phyloP scores from a whole-genome alignment of 2,113 vertebrate genomes.

The Trachemys scripta region DNA sequence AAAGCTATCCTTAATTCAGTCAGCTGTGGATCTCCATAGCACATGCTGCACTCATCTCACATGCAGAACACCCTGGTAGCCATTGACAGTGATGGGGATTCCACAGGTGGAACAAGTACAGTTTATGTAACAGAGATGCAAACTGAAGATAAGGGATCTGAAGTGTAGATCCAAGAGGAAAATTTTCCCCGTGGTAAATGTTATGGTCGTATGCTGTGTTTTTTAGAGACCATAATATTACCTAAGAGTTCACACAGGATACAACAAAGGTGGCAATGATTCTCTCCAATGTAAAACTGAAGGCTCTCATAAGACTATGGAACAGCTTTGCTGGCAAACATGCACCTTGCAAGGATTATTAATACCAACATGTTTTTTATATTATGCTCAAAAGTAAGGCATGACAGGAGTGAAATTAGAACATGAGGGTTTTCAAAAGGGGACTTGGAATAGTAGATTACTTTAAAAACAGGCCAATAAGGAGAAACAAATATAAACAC shows the following conservation, averaged over 20 bases:
- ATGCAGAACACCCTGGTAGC: not conserved
- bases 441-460: not conserved
- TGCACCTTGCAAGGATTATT: rapidly evolving
- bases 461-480: not conserved
- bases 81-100: not conserved
- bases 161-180: not conserved
- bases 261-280: not conserved
- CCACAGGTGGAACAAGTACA: not conserved
- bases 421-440: not conserved
- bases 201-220: not conserved
- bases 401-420: not conserved
- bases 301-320: not conserved
- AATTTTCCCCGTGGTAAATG: not conserved
- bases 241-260: not conserved
- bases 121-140: not conserved
- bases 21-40: not conserved
- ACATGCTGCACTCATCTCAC: not conserved
- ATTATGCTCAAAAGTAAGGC: not conserved
- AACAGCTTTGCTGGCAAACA: not conserved
- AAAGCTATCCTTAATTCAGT: not conserved
- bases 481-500: not conserved
- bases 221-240: not conserved
- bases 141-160: not conserved
- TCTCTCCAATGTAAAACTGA: not conserved
- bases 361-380: not conserved